These are phyloP conservation scores for Tenodera sinensis DNA, from an alignment of 2,888 invertebrate genomes.

Conservation along the genomic window DNA sequence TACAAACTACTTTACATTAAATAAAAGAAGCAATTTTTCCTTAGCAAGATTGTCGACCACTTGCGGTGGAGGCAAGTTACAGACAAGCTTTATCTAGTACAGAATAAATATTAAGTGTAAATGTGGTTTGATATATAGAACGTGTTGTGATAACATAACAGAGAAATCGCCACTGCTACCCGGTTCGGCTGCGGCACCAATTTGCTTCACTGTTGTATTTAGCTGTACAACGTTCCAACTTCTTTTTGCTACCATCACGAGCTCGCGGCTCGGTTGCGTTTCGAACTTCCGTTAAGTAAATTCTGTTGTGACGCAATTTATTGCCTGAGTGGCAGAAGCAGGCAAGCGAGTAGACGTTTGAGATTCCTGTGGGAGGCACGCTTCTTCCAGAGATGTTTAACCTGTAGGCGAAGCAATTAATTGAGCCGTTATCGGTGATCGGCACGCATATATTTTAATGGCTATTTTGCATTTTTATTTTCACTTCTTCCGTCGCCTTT, in stretches of 20 bases:
- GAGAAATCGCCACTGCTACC: too few relatives aligned
- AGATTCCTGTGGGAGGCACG: neutral
- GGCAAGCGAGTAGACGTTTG: neutral
- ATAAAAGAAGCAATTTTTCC: too few relatives aligned
- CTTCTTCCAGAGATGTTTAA: neutral
- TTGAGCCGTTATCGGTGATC: neutral
- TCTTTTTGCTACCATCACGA: neutral
- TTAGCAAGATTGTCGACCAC: too few relatives aligned
- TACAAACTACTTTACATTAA: too few relatives aligned
- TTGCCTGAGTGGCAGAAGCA: neutral
- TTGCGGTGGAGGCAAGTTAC: too few relatives aligned
- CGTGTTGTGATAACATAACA: too few relatives aligned
- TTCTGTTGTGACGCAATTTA: neutral
- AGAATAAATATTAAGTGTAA: too few relatives aligned
- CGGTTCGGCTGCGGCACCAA: neutral
- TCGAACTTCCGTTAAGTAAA: neutral
- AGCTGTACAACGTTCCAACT: neutral
- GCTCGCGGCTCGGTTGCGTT: neutral
- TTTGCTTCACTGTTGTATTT: neutral
- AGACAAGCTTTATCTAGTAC: too few relatives aligned
- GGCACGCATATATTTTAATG: too few relatives aligned
- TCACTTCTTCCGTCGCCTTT: too few relatives aligned
- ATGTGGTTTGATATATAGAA: too few relatives aligned
- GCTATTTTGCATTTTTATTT: too few relatives aligned
- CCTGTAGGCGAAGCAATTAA: neutral